phyloP scores from a whole-genome alignment of 2,888 invertebrate genomes.

The Leucophenga maculata region DNA sequence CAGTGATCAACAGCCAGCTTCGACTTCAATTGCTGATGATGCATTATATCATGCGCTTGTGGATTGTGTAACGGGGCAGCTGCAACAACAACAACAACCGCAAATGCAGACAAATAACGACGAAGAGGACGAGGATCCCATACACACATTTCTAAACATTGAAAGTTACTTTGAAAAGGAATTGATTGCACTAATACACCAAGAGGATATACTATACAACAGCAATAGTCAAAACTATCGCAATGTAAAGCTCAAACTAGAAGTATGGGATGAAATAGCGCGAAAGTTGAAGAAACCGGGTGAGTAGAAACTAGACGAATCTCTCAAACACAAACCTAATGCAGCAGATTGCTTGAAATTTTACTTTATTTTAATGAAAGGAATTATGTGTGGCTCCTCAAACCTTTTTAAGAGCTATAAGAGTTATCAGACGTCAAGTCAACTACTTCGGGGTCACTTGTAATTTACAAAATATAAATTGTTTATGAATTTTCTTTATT shows the following conservation, averaged over 20 bases:
- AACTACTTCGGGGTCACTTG: too few species aligned
- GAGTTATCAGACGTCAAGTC: too few species aligned
- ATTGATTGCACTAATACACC: conserved; percentile 63
- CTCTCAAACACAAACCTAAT: too few species aligned
- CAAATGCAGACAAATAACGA: conserved; percentile 42
- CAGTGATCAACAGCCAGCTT: conserved; percentile 41
- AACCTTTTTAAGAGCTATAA: too few species aligned
- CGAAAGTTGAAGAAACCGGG: conserved; percentile 68
- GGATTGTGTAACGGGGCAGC: conserved; percentile 55
- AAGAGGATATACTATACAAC: conserved; percentile 66
- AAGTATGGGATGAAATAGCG: conserved; percentile 68
- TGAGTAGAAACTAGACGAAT: conserved; percentile 32
- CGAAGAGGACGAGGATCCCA: conserved; percentile 69
- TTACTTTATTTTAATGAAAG: too few species aligned
- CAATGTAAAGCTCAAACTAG: conserved; percentile 65
- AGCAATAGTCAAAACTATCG: conserved; percentile 65
- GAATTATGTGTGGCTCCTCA: too few species aligned
- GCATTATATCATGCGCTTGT: conserved; percentile 62
- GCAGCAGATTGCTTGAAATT: too few species aligned
- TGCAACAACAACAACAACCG: conserved; percentile 32
- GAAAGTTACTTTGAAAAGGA: conserved; percentile 70
- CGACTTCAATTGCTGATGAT: conserved; percentile 47
- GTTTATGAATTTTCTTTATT: too few species aligned
- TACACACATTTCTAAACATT: conserved; percentile 69
- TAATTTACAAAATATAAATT: too few species aligned